A percentile compares a stretch with the other conserved stretches of the same genome.
These are phyloP conservation scores for Astropecten irregularis DNA, from an alignment of 53 echinoderm and acorn worm species.

Conservation along the genomic window DNA sequence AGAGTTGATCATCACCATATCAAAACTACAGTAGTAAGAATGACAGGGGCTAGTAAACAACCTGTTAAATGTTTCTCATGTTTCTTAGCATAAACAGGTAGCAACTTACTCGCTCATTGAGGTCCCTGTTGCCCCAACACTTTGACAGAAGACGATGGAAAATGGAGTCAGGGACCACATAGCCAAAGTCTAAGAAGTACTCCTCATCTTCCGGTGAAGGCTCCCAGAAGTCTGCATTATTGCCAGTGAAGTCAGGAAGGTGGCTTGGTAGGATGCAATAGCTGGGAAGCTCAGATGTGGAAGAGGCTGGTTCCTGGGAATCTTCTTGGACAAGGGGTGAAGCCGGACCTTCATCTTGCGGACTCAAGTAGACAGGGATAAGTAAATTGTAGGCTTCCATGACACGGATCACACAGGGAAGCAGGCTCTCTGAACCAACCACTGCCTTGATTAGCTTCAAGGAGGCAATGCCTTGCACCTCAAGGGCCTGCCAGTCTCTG, in stretches of 20 bases:
- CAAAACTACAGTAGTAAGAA: no score
- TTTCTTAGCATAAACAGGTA: no score
- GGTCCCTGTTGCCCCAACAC: constrained; percentile 29
- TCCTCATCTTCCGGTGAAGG: constrained; percentile 29
- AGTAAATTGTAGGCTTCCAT: constrained; percentile 34
- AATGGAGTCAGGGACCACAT: constrained; percentile 20
- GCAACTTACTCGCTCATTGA: constrained; percentile 1
- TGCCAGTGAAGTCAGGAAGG: constrained; percentile 21
- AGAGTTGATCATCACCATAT: no score
- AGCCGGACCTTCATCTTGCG: background rate
- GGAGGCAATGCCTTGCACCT: constrained; percentile 31
- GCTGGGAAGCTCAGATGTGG: background rate
- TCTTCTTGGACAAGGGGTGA: background rate
- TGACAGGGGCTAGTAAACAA: no score
- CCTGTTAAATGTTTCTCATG: no score
- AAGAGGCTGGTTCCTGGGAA: background rate
- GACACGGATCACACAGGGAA: constrained; percentile 18
- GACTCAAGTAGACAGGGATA: background rate
- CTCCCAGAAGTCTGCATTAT: constrained; percentile 33
- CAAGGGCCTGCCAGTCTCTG: constrained; percentile 14
- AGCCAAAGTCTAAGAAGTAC: constrained; percentile 62
- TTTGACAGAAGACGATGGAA: constrained; percentile 44
- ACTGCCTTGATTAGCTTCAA: constrained; percentile 26
- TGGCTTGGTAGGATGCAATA: constrained; percentile 30
- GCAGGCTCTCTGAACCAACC: background rate